These are phyloP conservation scores for Hippocampus abdominalis DNA, from an alignment of 2,113 vertebrate genomes.

Conservation along the genomic window DNA sequence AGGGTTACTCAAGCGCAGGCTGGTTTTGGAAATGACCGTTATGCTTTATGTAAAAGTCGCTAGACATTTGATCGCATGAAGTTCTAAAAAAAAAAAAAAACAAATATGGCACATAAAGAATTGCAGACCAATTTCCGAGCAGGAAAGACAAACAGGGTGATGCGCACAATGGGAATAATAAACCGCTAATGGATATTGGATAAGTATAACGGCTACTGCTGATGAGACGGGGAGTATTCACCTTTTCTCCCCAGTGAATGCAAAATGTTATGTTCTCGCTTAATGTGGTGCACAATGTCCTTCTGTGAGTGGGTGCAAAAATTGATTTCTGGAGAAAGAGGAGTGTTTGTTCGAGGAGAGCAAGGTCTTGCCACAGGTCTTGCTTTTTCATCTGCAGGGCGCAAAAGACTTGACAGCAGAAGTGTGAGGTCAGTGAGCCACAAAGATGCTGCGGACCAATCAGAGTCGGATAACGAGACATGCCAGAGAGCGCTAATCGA, in stretches of 20 bases:
- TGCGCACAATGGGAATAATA: conserved; percentile 11
- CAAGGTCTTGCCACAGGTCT: conserved; percentile 1
- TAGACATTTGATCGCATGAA: conserved; percentile 13
- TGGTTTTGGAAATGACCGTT: conserved; percentile 25
- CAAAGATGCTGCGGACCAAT: conserved; percentile 31
- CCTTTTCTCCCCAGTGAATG: not conserved
- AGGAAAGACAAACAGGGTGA: conserved; percentile 4
- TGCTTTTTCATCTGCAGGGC: conserved; percentile 9
- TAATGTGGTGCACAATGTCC: conserved; percentile 42
- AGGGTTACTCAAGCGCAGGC: conserved; percentile 20
- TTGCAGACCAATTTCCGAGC: conserved; percentile 8
- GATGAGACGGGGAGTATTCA: conserved; percentile 1
- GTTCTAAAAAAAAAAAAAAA: not conserved
- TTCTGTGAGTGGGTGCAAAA: conserved; percentile 48
- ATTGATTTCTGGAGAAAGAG: conserved; percentile 30
- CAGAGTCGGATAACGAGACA: conserved; percentile 51
- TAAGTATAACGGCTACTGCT: not conserved
- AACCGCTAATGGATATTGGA: conserved; percentile 1
- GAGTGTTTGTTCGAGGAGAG: conserved; percentile 24
- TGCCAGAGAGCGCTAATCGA: conserved; percentile 13
- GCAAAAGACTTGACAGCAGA: conserved; percentile 17
- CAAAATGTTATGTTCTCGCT: not conserved
- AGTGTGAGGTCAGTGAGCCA: conserved; percentile 42
- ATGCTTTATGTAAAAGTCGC: conserved; percentile 12
- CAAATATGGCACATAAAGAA: not conserved